Percentiles rank a stretch among this genome's conserved stretches.
These are phyloP conservation scores for Mormyrus lacerda DNA, from an alignment of 2,113 vertebrate genomes.

Conservation along the genomic window DNA sequence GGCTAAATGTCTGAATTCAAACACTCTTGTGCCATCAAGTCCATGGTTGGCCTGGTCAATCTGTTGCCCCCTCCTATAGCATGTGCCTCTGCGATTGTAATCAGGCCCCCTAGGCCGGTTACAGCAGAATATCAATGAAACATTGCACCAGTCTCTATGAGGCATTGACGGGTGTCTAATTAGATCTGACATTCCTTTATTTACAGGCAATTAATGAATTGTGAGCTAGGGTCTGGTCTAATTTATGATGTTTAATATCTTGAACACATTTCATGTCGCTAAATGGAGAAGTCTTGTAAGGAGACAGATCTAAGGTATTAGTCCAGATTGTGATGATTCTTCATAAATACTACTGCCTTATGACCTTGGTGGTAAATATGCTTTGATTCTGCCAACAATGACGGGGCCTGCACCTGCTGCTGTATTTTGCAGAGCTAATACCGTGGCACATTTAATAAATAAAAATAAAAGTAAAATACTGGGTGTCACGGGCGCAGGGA, in stretches of 20 bases:
- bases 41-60: neutral
- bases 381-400: slow-evolving; percentile 23
- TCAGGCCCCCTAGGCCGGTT: neutral
- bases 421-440: neutral
- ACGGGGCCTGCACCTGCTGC: neutral
- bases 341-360: slow-evolving; percentile 25
- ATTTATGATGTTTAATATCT: slow-evolving; percentile 25
- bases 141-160: slow-evolving; percentile 19
- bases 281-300: slow-evolving; percentile 21
- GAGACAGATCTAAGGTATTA: slow-evolving; percentile 26
- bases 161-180: slow-evolving; percentile 24
- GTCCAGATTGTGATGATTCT: slow-evolving; percentile 29
- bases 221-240: slow-evolving; percentile 16
- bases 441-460: neutral
- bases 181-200: slow-evolving; percentile 26
- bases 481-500: no score
- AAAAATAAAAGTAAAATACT: neutral
- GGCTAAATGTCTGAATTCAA: neutral
- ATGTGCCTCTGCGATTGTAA: neutral
- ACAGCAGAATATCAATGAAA: slow-evolving; percentile 21
- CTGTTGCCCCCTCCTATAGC: neutral
- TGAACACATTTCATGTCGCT: slow-evolving; percentile 17
- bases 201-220: slow-evolving; percentile 29
- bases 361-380: slow-evolving; percentile 31
- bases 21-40: neutral